Conservation (phyloP, 2,797 vertebrate genomes). For the Scyliorhinus canicula region DNA sequence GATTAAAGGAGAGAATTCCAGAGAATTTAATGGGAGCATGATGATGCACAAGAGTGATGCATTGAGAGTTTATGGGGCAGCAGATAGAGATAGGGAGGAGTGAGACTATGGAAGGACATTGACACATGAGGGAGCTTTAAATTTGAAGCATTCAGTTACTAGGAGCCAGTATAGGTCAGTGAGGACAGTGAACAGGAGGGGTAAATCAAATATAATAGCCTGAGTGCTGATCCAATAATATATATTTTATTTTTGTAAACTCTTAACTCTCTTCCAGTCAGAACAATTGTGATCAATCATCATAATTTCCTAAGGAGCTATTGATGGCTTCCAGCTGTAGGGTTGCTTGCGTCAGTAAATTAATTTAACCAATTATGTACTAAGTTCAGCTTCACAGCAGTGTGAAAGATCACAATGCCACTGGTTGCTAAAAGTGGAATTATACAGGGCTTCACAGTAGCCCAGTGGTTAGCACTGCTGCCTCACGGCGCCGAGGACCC, state of each 20-base stretch:
- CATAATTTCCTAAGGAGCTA: not conserved
- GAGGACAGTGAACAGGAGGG: not conserved
- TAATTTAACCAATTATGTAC: not conserved
- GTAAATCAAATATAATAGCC: not conserved
- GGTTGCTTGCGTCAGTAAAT: not conserved
- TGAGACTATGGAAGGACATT: not conserved
- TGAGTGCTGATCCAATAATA: not conserved
- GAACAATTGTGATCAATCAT: not conserved
- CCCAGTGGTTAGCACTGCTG: too few species aligned
- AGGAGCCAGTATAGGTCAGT: not conserved
- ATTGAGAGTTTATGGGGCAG: not conserved
- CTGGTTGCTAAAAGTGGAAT: not conserved
- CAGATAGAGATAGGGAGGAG: not conserved
- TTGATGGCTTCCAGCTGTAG: not conserved
- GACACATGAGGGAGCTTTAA: not conserved
- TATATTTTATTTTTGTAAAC: not conserved
- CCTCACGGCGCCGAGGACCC: too few species aligned
- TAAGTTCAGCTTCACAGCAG: not conserved
- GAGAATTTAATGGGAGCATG: not conserved
- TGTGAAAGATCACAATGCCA: not conserved
- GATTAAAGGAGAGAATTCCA: not conserved
- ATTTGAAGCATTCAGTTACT: not conserved
- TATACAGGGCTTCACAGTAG: too few species aligned
- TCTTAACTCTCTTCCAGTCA: not conserved
- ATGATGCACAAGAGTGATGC: not conserved